phyloP scores from a whole-genome alignment of 1,140 invertebrate genomes.

The Pseudomyrmex concolor region DNA sequence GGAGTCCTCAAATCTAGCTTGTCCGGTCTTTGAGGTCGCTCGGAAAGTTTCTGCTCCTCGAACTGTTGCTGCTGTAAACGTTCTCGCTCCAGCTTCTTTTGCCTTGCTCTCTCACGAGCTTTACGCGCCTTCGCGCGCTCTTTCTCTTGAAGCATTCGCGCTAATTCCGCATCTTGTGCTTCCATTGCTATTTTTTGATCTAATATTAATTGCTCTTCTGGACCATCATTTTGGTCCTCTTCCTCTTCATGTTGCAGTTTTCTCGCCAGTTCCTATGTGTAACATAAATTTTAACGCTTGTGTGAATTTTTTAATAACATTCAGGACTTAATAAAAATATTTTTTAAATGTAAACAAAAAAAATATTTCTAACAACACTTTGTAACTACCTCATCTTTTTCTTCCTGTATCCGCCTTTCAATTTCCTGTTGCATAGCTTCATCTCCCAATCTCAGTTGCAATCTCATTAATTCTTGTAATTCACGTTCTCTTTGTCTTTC shows the following conservation, averaged over 20 bases:
- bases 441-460: constrained; percentile 83
- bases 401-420: constrained; percentile 85
- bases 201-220: constrained; percentile 87
- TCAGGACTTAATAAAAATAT: constrained; percentile 11
- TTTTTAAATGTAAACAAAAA: constrained; percentile 13
- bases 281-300: constrained; percentile 10
- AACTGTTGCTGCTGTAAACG: constrained; percentile 85
- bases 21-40: constrained; percentile 80
- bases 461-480: constrained; percentile 84
- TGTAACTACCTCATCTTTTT: constrained; percentile 87
- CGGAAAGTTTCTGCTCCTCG: constrained; percentile 77
- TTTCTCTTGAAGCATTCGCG: constrained; percentile 94
- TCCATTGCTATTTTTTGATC: constrained; percentile 94
- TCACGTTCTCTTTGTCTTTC: constrained; percentile 83
- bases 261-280: constrained; percentile 87
- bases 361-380: neutral
- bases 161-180: constrained; percentile 95
- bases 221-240: constrained; percentile 85
- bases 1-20: constrained; percentile 78
- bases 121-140: constrained; percentile 89
- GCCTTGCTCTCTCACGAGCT: constrained; percentile 88
- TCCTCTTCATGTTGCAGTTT: constrained; percentile 89
- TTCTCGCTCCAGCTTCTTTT: constrained; percentile 88
- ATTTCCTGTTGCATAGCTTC: constrained; percentile 82
- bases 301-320: neutral